phyloP scores from a whole-genome alignment of 2,113 vertebrate genomes.

The Chaetodon auriga region DNA sequence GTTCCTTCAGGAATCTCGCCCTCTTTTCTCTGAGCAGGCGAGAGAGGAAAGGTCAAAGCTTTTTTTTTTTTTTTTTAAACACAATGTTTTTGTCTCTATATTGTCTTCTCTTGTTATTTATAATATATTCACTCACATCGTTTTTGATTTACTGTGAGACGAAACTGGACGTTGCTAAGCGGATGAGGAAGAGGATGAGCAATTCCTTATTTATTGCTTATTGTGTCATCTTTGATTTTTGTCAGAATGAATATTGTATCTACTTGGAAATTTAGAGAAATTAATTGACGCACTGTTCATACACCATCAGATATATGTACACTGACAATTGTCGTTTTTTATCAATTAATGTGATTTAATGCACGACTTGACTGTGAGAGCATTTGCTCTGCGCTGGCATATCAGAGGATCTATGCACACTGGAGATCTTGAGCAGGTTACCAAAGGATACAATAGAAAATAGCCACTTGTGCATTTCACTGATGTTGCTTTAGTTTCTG shows the following conservation, averaged over 20 bases:
- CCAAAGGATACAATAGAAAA: constrained; percentile 7
- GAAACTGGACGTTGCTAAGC: constrained; percentile 5
- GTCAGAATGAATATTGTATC: background rate
- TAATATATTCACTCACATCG: constrained; percentile 23
- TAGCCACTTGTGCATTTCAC: background rate
- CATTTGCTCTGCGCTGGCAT: background rate
- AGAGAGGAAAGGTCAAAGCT: constrained; percentile 43
- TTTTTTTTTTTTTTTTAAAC: background rate
- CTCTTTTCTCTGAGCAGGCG: background rate
- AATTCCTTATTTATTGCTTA: constrained; percentile 24
- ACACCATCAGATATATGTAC: background rate
- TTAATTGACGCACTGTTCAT: constrained; percentile 19
- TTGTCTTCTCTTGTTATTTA: constrained; percentile 64
- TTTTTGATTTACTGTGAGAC: constrained; percentile 22
- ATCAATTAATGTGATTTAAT: background rate
- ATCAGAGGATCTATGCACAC: constrained; percentile 17
- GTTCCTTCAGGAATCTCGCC: constrained; percentile 15
- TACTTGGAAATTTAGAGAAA: background rate
- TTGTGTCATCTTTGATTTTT: constrained; percentile 12
- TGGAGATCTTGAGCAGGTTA: constrained; percentile 9
- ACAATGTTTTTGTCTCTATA: constrained; percentile 18
- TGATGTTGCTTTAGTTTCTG: background rate
- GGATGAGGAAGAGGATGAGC: background rate
- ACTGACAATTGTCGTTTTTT: background rate
- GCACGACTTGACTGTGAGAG: constrained; percentile 9